Conservation (phyloP, 2,113 vertebrate genomes). For the Argyrosomus japonicus region DNA sequence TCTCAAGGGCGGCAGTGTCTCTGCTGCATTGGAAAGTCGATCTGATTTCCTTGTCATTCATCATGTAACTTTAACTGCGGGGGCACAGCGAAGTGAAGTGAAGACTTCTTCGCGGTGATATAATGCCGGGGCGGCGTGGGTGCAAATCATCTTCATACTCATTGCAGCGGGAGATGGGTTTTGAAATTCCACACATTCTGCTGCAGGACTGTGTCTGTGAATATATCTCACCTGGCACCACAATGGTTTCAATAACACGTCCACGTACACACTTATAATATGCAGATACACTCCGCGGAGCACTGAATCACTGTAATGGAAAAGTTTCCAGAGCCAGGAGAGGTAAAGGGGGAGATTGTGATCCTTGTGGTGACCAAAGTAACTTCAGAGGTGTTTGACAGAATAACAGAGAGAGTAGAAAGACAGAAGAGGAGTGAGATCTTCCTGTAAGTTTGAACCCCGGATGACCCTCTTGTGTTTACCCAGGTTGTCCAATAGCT, state of each 20-base stretch:
- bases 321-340: neutral
- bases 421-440: slow-evolving; percentile 25
- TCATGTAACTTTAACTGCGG: slow-evolving; percentile 81
- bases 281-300: slow-evolving; percentile 25
- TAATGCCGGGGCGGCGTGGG: slow-evolving; percentile 54
- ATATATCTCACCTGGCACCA: slow-evolving; percentile 39
- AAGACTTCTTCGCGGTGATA: slow-evolving; percentile 62
- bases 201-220: slow-evolving; percentile 23
- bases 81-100: slow-evolving; percentile 47
- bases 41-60: slow-evolving; percentile 74
- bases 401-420: slow-evolving; percentile 38
- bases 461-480: slow-evolving; percentile 91
- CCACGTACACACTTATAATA: slow-evolving; percentile 23
- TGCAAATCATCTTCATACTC: slow-evolving; percentile 72
- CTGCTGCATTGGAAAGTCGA: slow-evolving; percentile 88
- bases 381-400: slow-evolving; percentile 34
- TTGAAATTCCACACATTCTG: slow-evolving; percentile 79
- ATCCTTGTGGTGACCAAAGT: slow-evolving; percentile 5
- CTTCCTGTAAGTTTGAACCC: slow-evolving; percentile 84
- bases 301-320: slow-evolving; percentile 28
- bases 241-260: slow-evolving; percentile 47
- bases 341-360: slow-evolving; percentile 4
- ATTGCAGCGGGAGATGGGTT: slow-evolving; percentile 83
- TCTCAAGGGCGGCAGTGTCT: slow-evolving; percentile 85
- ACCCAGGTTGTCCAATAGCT: slow-evolving; percentile 86